These are phyloP conservation scores for Acanthopagrus latus DNA, from an alignment of 2,797 vertebrate species.

Conservation along the genomic window DNA sequence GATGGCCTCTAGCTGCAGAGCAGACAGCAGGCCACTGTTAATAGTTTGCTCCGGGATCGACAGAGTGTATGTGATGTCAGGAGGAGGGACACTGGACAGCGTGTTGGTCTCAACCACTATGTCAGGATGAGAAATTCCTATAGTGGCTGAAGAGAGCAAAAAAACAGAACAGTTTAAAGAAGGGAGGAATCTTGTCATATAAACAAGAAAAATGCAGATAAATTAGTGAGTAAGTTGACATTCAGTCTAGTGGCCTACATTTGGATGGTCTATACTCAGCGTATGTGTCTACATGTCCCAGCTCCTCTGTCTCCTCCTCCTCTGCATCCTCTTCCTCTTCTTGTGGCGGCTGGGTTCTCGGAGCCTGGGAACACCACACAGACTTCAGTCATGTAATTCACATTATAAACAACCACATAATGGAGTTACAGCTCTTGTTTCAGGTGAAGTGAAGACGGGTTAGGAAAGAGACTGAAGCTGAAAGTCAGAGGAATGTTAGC, in stretches of 20 bases:
- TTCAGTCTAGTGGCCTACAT: slow-evolving; percentile 83
- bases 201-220: not conserved
- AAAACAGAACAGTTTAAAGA: slow-evolving; percentile 14
- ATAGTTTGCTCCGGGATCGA: slow-evolving; percentile 86
- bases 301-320: slow-evolving; percentile 93
- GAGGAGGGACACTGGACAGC: slow-evolving; percentile 96
- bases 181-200: not conserved
- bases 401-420: not conserved
- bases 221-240: slow-evolving; percentile 1
- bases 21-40: slow-evolving; percentile 89
- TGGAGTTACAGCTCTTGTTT: slow-evolving; percentile 21
- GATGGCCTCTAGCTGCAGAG: slow-evolving; percentile 97
- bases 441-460: not conserved
- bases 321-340: slow-evolving; percentile 95
- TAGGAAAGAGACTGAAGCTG: slow-evolving; percentile 23
- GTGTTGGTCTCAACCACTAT: slow-evolving; percentile 98
- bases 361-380: slow-evolving; percentile 64
- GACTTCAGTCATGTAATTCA: slow-evolving; percentile 20
- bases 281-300: slow-evolving; percentile 96
- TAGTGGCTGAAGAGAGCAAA: slow-evolving; percentile 86
- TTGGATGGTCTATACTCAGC: slow-evolving; percentile 96
- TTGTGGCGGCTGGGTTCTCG: slow-evolving; percentile 71
- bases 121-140: slow-evolving; percentile 96
- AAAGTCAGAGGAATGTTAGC: slow-evolving; percentile 24
- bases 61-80: slow-evolving; percentile 93